Evolutionary conservation across 2,888 invertebrate genomes (phyloP), one percentile per base, ranked within the genome.

Genomic region (Xestia rhomboidea): DNA sequence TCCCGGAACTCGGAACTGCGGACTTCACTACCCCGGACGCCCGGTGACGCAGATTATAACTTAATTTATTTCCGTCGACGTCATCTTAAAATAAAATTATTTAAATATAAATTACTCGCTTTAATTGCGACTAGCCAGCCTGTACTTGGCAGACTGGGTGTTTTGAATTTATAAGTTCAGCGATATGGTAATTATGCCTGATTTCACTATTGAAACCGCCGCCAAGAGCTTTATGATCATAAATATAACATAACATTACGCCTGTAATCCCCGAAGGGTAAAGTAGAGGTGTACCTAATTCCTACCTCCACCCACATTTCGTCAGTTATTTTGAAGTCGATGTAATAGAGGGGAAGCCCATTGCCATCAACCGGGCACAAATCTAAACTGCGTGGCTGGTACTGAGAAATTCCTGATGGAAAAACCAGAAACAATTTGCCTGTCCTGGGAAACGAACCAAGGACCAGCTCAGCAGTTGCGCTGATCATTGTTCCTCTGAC

Each of bases 31-130:
- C 30, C 51, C 24, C 49, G 68, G 66, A 62, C 44, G 38, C 60
- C 64, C 38, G 67, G 60, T 60, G 81, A 81, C 49, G 77, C 68
- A 87, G 82, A 86, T 87, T 86, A 81, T 87, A 83, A 84, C 77
- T 75, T 72, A 87, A 88, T 87, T 87, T 89, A 78, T 81, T 81
- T 69, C 67, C 57, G 80, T n/a, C 83, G 83, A 60, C 88, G 75
- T 72, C 82, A 79, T 75, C 70, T 72, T 69, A 73, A 71, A 82
- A 76, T 77, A 79, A 87, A 86, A 41, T 85, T 85, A 84, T 81
- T 81, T 80, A 88, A 85, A 89, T 86, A 84, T 87, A 87, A 86
- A 86, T 89, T 88, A 77, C 78, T 82, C 63, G 64, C 77, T 81
- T 79, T 78, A 81, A 84, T 77, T 64, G 57, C 57, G 46, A 62